Conservation (phyloP, 1,140 invertebrate species). For the Drosophila littoralis region DNA sequence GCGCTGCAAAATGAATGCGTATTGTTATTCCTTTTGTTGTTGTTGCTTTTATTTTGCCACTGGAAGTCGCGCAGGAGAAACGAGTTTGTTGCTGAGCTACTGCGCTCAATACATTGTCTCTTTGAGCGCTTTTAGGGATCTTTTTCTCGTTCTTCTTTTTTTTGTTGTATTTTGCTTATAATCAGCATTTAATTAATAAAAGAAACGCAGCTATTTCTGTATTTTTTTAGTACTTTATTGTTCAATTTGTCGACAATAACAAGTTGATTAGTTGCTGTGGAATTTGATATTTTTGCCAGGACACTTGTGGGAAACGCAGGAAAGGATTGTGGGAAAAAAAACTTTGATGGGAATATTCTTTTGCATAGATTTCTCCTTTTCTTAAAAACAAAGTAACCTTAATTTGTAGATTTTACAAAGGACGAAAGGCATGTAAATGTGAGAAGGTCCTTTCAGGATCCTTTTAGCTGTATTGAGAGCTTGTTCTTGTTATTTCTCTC, state of each 20-base stretch:
- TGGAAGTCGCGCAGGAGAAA: constrained; percentile 60
- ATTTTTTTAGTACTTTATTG: constrained; percentile 9
- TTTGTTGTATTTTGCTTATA: constrained; percentile 25
- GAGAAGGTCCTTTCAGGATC: background rate
- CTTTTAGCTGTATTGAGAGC: background rate
- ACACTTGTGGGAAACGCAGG: constrained; percentile 52
- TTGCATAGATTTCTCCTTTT: background rate
- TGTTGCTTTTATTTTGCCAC: constrained; percentile 29
- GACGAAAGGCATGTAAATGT: background rate
- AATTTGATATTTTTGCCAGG: constrained; percentile 60
- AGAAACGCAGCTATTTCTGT: constrained; percentile 13
- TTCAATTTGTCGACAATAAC: constrained; percentile 33
- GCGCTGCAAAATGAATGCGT: constrained; percentile 66
- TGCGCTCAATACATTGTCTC: constrained; percentile 6
- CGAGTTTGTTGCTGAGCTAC: constrained; percentile 53
- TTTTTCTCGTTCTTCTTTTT: constrained; percentile 7
- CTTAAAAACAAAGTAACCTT: background rate
- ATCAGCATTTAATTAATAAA: constrained; percentile 65
- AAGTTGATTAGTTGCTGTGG: constrained; percentile 39
- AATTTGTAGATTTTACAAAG: background rate
- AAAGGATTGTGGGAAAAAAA: background rate
- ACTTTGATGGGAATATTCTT: no score
- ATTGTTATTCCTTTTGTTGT: constrained; percentile 42
- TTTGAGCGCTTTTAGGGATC: constrained; percentile 48
- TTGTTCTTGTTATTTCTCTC: background rate